Conservation (phyloP, 2,113 vertebrate genomes). For the Taxidea taxus region DNA sequence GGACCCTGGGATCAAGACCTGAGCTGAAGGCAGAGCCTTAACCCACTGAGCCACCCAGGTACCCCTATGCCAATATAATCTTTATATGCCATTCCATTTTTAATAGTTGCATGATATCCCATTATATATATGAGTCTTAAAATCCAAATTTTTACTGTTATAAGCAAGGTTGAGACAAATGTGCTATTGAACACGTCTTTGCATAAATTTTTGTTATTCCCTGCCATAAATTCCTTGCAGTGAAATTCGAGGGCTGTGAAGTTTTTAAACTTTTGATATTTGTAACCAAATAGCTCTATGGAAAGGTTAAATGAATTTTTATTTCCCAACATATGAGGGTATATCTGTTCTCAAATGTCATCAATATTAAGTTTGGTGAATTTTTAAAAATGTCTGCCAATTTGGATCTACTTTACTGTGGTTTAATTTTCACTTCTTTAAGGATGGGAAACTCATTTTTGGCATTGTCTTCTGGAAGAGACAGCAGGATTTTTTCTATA, state of each 20-base stretch:
- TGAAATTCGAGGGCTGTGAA: background rate
- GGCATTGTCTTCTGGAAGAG: background rate
- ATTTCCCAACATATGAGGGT: background rate
- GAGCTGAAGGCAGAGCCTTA: no score
- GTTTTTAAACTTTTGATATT: background rate
- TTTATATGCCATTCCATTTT: background rate
- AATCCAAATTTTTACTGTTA: background rate
- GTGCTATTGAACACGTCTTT: background rate
- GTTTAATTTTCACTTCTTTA: background rate
- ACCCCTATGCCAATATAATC: rapidly evolving
- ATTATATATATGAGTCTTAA: background rate
- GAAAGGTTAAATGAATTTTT: background rate
- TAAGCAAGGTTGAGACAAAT: background rate
- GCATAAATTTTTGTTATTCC: background rate
- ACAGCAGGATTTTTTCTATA: background rate
- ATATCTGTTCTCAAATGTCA: background rate
- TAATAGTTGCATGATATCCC: background rate
- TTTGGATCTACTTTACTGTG: background rate
- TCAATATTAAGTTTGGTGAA: background rate
- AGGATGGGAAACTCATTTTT: background rate
- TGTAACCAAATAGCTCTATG: background rate
- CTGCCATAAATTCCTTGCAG: background rate
- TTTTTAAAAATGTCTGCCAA: background rate
- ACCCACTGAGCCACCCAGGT: no score
- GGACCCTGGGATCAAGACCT: no score